Evolutionary conservation across 35 echinoderm and acorn worm species (phyloP).

Genomic region (Heliocidaris tuberculata): DNA sequence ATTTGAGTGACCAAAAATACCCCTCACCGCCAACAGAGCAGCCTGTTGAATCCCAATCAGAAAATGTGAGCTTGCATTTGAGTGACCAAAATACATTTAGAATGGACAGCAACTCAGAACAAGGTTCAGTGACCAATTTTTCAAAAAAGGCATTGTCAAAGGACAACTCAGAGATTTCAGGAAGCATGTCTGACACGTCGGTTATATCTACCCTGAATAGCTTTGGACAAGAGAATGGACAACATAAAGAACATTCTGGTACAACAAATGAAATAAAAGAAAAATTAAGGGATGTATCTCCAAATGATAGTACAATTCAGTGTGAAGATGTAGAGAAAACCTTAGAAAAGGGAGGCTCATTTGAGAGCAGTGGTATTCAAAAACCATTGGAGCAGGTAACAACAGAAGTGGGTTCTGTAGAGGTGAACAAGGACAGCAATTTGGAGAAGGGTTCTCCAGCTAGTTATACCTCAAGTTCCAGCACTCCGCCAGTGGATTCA

Average conservation of each 20-base stretch:
- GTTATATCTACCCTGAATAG: background rate
- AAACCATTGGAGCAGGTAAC: background rate
- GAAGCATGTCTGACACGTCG: background rate
- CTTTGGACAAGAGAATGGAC: background rate
- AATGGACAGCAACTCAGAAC: background rate
- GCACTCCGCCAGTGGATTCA: constrained; percentile 53
- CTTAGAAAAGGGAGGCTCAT: background rate
- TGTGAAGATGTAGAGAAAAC: background rate
- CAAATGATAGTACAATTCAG: background rate
- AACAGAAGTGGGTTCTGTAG: background rate
- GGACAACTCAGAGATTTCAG: background rate
- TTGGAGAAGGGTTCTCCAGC: constrained; percentile 22
- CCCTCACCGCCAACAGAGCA: background rate
- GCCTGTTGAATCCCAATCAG: background rate
- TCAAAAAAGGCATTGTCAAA: constrained; percentile 18
- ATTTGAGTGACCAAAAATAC: too few species aligned
- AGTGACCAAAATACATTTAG: background rate
- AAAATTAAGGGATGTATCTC: background rate
- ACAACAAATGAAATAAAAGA: background rate
- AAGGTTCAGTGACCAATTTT: background rate
- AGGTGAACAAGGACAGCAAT: background rate
- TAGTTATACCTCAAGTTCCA: constrained; percentile 8
- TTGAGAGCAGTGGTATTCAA: constrained; percentile 16
- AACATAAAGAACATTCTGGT: background rate
- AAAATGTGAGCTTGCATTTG: background rate